phyloP scores from a whole-genome alignment of 2,113 vertebrate species.

The Nesogale talazaci region DNA sequence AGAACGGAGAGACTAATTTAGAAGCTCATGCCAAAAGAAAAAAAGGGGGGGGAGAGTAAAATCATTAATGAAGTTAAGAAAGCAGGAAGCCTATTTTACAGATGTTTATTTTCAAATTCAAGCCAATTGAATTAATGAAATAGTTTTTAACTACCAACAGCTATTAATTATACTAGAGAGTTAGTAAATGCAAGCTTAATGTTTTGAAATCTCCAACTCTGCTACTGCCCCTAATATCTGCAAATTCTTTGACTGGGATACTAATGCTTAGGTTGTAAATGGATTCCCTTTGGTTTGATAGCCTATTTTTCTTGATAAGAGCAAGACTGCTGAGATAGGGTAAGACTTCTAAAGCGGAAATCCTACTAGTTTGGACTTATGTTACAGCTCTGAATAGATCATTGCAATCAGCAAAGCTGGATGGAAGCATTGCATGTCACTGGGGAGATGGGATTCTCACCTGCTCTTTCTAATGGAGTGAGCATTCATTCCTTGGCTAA shows the following conservation, averaged over 20 bases:
- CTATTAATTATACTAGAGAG: conserved; percentile 66
- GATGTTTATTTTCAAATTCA: conserved; percentile 75
- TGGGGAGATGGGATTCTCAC: conserved; percentile 82
- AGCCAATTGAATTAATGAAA: conserved; percentile 76
- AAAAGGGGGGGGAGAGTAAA: conserved; percentile 58
- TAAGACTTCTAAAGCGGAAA: conserved; percentile 52
- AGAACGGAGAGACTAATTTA: conserved; percentile 73
- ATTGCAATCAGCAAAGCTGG: conserved; percentile 30
- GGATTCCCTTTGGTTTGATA: conserved; percentile 73
- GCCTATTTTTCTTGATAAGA: conserved; percentile 42
- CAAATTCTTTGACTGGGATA: conserved; percentile 59
- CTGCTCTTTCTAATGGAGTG: conserved; percentile 61
- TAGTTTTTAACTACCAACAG: conserved; percentile 44
- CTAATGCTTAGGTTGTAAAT: conserved; percentile 48
- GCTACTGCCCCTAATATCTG: conserved; percentile 60
- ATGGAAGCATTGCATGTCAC: conserved; percentile 79
- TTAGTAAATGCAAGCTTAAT: conserved; percentile 69
- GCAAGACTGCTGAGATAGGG: background rate
- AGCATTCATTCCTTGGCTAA: conserved; percentile 58
- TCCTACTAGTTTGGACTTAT: conserved; percentile 46
- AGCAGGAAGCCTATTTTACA: conserved; percentile 75
- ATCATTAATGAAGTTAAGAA: conserved; percentile 75
- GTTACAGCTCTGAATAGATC: conserved; percentile 43
- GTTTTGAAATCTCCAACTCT: conserved; percentile 47
- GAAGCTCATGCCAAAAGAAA: conserved; percentile 80